These are phyloP conservation scores for Heliconius erato DNA, from an alignment of 2,888 invertebrate genomes.

Conservation along the genomic window DNA sequence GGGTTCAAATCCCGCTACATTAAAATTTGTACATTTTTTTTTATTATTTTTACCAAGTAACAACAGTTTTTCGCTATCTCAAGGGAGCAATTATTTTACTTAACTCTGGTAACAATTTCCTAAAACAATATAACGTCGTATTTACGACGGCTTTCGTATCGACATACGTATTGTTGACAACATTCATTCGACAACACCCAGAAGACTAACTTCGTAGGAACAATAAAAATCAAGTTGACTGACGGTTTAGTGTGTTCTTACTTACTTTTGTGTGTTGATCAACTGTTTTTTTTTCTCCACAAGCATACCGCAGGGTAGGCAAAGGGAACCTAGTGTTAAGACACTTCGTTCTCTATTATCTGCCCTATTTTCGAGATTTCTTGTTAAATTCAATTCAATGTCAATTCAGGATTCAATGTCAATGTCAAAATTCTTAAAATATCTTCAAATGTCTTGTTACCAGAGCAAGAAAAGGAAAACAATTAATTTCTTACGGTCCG, in stretches of 20 bases:
- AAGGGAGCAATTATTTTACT: background rate
- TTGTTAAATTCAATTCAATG: too few species aligned
- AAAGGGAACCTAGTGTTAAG: too few species aligned
- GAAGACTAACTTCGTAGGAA: constrained; percentile 11
- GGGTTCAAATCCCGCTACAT: background rate
- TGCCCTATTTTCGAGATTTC: too few species aligned
- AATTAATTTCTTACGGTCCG: too few species aligned
- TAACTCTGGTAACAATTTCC: background rate
- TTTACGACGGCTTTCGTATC: constrained; percentile 14
- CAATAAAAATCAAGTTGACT: constrained; percentile 17
- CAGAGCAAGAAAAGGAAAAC: too few species aligned
- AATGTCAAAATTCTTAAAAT: too few species aligned
- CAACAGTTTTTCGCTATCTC: background rate
- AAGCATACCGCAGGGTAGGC: too few species aligned
- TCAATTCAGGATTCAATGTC: too few species aligned
- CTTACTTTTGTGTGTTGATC: background rate
- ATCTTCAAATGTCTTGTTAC: too few species aligned
- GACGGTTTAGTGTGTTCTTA: constrained; percentile 1
- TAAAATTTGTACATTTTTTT: background rate
- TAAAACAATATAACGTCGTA: constrained; percentile 17
- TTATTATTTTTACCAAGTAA: background rate
- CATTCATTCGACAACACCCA: constrained; percentile 22
- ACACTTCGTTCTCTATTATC: too few species aligned
- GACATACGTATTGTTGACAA: constrained; percentile 28
- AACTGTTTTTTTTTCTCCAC: background rate